Percentiles rank a stretch among this genome's conserved stretches.
Conservation (phyloP, 2,113 vertebrate genomes). For the Aplodontia rufa region DNA sequence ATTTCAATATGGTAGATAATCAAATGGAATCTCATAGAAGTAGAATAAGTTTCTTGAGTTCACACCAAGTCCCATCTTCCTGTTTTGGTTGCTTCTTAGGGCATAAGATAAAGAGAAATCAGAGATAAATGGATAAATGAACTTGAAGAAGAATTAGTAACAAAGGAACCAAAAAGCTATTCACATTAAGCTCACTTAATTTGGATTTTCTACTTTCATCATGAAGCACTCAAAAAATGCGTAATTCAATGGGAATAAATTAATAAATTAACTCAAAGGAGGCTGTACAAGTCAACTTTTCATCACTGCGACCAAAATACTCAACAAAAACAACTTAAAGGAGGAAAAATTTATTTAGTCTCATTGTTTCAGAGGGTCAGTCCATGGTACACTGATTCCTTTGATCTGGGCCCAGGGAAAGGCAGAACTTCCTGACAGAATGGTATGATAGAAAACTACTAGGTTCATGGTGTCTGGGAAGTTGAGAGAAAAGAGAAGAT, state of each 20-base stretch:
- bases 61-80: not conserved
- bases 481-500: too few relatives aligned
- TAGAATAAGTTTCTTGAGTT: not conserved
- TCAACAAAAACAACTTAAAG: too few relatives aligned
- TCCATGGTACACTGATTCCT: too few relatives aligned
- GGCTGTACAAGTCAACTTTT: too few relatives aligned
- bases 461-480: too few relatives aligned
- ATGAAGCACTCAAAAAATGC: not conserved
- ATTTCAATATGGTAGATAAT: not conserved
- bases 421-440: too few relatives aligned
- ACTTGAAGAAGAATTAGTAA: not conserved
- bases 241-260: conserved; percentile 16
- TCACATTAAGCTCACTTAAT: conserved; percentile 45
- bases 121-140: not conserved
- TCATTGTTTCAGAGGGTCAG: too few relatives aligned
- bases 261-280: conserved; percentile 5
- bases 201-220: not conserved
- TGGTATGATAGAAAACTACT: too few relatives aligned
- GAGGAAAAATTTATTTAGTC: too few relatives aligned
- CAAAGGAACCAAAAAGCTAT: conserved; percentile 3
- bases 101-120: not conserved
- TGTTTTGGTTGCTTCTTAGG: not conserved
- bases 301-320: too few relatives aligned
- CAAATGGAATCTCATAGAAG: not conserved
- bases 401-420: too few relatives aligned